A percentile compares a stretch with the other conserved stretches of the same genome.
Evolutionary conservation across 92 coral and sea anemone species (phyloP).

Genomic region (Chrysogorgia sp.): DNA sequence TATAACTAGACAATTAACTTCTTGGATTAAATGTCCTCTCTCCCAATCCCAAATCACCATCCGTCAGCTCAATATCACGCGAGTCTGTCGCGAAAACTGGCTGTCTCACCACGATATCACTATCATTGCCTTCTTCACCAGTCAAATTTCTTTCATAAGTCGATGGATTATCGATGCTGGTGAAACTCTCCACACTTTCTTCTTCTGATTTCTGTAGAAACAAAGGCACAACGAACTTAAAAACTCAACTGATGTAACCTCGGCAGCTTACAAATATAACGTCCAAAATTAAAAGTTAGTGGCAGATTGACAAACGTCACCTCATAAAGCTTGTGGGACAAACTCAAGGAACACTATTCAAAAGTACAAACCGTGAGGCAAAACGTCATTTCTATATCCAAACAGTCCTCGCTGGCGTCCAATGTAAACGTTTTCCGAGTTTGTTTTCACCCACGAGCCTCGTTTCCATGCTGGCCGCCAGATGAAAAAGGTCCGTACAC

Average conservation of each 20-base stretch:
- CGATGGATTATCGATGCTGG: conserved; percentile 1
- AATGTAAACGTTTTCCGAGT: too few species aligned
- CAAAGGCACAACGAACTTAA: not conserved
- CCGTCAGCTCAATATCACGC: conserved; percentile 60
- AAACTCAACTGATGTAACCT: not conserved
- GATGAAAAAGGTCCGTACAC: too few species aligned
- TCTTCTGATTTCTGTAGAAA: conserved; percentile 51
- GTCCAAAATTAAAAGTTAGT: too few species aligned
- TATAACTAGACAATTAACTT: not conserved
- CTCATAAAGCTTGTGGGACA: too few species aligned
- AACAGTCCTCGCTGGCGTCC: too few species aligned
- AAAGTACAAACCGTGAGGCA: too few species aligned
- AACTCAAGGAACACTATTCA: too few species aligned
- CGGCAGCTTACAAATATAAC: too few species aligned
- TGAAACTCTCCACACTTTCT: conserved; percentile 34
- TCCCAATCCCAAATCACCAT: conserved; percentile 95
- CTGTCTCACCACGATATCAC: conserved; percentile 71
- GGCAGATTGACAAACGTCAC: too few species aligned
- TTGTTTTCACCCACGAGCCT: too few species aligned
- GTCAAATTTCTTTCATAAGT: conserved; percentile 18
- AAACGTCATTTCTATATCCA: too few species aligned
- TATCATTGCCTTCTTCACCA: conserved; percentile 63
- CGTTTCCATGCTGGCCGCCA: too few species aligned
- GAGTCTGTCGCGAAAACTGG: conserved; percentile 51
- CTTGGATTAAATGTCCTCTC: conserved; percentile 47